These are phyloP conservation scores for Dipodomys spectabilis DNA, from an alignment of 2,113 vertebrate genomes.

Conservation along the genomic window DNA sequence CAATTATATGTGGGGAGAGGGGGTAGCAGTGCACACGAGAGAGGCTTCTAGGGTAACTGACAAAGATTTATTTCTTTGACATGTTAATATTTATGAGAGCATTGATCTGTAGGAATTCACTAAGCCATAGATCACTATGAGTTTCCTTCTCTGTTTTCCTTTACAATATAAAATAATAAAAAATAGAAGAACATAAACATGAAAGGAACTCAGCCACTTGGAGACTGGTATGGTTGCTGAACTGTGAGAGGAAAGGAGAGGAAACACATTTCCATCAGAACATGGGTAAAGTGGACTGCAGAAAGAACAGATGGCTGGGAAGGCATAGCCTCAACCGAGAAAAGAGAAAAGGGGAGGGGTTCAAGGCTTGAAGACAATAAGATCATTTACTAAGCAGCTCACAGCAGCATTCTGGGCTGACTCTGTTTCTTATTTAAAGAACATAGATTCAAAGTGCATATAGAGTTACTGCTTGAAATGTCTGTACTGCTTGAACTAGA, in stretches of 20 bases:
- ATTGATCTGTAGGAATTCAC: constrained; percentile 20
- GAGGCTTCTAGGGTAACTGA: background rate
- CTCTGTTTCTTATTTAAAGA: background rate
- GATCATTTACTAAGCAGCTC: background rate
- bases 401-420: background rate
- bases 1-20: background rate
- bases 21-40: background rate
- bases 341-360: background rate
- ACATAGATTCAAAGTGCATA: background rate
- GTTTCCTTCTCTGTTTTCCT: constrained; percentile 48
- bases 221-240: background rate
- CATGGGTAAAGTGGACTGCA: background rate
- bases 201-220: background rate
- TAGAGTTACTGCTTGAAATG: background rate
- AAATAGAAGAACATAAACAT: background rate
- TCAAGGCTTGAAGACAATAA: background rate
- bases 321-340: background rate
- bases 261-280: background rate
- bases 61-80: constrained; percentile 17
- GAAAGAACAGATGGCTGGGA: background rate
- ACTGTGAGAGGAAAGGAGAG: constrained; percentile 37
- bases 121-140: constrained; percentile 14
- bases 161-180: constrained; percentile 1
- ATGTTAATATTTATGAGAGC: background rate
- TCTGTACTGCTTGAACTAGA: background rate